Base-by-base conservation (phyloP, 2,888 invertebrate genomes). In the Seira musarum region DNA sequence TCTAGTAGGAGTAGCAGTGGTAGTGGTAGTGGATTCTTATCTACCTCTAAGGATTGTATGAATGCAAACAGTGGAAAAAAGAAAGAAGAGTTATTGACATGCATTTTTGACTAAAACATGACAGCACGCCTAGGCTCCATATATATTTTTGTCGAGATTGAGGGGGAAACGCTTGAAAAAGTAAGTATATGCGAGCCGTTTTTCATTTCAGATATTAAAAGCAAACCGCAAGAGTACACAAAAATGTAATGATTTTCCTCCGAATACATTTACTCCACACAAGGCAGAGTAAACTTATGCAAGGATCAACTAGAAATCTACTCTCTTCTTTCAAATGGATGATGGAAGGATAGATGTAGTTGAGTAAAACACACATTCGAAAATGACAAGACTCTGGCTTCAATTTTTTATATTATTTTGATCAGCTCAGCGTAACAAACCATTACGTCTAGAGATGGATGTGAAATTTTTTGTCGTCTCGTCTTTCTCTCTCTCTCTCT, bases 331-430 rank as follows among this genome's bases (percentile, higher is more conserved):
- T 40, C 40, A 13, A 57, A n/a, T n/a, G n/a, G n/a, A n/a, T n/a
- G n/a, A n/a, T n/a, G n/a, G n/a, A n/a, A n/a, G n/a, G n/a, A n/a
- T n/a, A n/a, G n/a, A n/a, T n/a, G n/a, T n/a, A n/a, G n/a, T n/a
- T n/a, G n/a, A n/a, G n/a, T n/a, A n/a, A n/a, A n/a, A 57, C 6
- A 57, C 17, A 17, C 10, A n/a, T 57, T n/a, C 15, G 17, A n/a
- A 57, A 57, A 57, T 40, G 40, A 17, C 57, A n/a, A n/a, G n/a
- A n/a, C n/a, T n/a, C n/a, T 57, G 57, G 13, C 40, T 40, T 40
- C 40, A 40, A 57, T 57, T 57, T 40, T 57, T 57, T 57, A n/a
- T 57, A 57, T 70, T 60, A 70, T 60, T 70, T 30, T 71, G 64
- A 61, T 71, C 71, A 71, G 40, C 71, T 13, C 64, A 15, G 21